Percentiles rank a stretch among this genome's conserved stretches.
Evolutionary conservation across 2,113 vertebrate genomes (phyloP).

Genomic region (Anser brachyrhynchus): DNA sequence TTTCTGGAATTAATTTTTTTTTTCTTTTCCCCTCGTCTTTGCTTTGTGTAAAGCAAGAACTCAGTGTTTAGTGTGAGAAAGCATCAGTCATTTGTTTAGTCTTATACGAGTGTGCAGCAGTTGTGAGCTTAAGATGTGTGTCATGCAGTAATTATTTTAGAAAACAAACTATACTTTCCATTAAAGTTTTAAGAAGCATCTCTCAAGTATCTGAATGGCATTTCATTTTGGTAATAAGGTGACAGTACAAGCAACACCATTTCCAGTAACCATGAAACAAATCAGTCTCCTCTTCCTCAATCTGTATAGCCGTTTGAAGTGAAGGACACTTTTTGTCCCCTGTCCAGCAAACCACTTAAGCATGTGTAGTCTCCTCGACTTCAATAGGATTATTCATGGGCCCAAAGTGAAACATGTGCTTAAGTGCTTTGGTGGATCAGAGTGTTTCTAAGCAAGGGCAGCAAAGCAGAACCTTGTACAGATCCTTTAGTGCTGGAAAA

Average conservation of each 20-base stretch:
- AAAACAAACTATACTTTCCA: neutral
- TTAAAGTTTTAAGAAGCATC: neutral
- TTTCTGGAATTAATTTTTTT: neutral
- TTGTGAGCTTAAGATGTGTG: neutral
- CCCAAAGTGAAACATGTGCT: neutral
- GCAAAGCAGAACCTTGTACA: neutral
- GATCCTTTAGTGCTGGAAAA: neutral
- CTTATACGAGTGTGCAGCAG: neutral
- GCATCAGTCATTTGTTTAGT: neutral
- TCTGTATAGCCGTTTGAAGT: neutral
- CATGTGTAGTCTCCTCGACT: neutral
- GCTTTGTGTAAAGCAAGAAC: neutral
- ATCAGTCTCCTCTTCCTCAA: neutral
- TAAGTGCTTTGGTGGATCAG: neutral
- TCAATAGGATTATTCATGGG: neutral
- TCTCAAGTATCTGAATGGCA: neutral
- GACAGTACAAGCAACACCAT: neutral
- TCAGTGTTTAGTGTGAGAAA: accelerated
- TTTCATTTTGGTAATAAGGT: neutral
- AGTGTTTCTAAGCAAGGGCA: neutral
- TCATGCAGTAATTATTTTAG: neutral
- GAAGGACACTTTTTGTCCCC: neutral
- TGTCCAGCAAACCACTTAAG: neutral
- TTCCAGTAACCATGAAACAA: neutral
- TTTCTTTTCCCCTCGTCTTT: neutral